Conservation (phyloP, 2,888 invertebrate genomes). For the Oxytorus armatus region DNA sequence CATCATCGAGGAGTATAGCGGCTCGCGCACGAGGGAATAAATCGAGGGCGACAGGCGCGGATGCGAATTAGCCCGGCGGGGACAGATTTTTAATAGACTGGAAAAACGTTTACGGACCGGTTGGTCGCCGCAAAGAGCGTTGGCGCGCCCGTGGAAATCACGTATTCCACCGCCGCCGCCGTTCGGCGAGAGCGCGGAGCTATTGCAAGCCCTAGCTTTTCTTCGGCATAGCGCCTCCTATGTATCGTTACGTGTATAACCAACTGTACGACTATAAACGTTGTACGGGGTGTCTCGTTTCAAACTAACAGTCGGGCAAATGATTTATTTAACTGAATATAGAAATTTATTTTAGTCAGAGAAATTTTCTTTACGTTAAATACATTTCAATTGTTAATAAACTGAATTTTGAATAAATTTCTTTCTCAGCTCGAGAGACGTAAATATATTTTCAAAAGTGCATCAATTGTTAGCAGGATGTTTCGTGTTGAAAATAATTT, state of each 20-base stretch:
- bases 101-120: constrained; percentile 72
- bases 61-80: constrained; percentile 73
- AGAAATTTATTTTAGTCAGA: background rate
- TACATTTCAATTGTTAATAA: no score
- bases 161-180: constrained; percentile 59
- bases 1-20: constrained; percentile 53
- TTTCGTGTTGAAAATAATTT: no score
- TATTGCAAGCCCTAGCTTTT: constrained; percentile 37
- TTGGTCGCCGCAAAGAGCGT: constrained; percentile 63
- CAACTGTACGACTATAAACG: constrained; percentile 34
- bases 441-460: no score
- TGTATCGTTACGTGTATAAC: constrained; percentile 5
- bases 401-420: no score
- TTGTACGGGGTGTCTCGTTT: constrained; percentile 51
- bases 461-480: no score
- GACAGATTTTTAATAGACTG: constrained; percentile 71
- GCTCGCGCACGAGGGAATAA: constrained; percentile 70
- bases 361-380: no score
- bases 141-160: constrained; percentile 67
- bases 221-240: constrained; percentile 45
- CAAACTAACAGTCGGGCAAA: constrained; percentile 21
- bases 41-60: constrained; percentile 72
- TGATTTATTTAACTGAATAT: constrained; percentile 30
- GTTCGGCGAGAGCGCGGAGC: constrained; percentile 8
- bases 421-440: no score